phyloP scores from a whole-genome alignment of 2,888 invertebrate genomes.

The Idaea dimidiata region DNA sequence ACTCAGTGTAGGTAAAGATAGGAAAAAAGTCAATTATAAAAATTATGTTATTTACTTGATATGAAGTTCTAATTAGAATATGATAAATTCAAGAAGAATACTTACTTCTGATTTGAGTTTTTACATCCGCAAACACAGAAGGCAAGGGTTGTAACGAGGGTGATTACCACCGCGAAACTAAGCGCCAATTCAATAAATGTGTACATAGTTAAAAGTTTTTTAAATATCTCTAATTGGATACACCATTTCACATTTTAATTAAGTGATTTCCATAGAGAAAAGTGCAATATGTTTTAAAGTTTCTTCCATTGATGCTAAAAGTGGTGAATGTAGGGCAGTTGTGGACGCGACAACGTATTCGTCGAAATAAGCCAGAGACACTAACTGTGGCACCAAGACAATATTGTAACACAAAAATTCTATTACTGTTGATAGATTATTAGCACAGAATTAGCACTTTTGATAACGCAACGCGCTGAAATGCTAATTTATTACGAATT shows the following conservation, averaged over 20 bases:
- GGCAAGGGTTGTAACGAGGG: conserved; percentile 77
- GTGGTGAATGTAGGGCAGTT: conserved; percentile 70
- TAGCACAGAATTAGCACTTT: background rate
- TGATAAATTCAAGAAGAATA: conserved; percentile 22
- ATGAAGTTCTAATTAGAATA: conserved; percentile 3
- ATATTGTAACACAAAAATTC: conserved; percentile 3
- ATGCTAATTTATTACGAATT: background rate
- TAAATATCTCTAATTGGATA: conserved; percentile 45
- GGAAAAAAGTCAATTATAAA: background rate
- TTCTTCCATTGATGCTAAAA: conserved; percentile 74
- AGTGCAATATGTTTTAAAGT: conserved; percentile 56
- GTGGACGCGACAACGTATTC: conserved; percentile 38
- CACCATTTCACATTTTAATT: conserved; percentile 48
- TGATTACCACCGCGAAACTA: conserved; percentile 68
- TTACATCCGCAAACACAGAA: conserved; percentile 88
- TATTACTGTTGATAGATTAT: background rate
- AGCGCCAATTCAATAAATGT: conserved; percentile 67
- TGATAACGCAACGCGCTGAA: background rate
- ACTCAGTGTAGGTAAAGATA: background rate
- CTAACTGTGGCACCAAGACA: background rate
- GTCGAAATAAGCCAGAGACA: conserved; percentile 7
- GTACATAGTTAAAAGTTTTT: conserved; percentile 69
- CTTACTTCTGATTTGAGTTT: conserved; percentile 88
- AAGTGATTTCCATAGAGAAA: conserved; percentile 65
- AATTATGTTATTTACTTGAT: background rate